These are phyloP conservation scores for Chironomus striatipennis DNA, from an alignment of 1,140 invertebrate genomes.

Conservation along the genomic window DNA sequence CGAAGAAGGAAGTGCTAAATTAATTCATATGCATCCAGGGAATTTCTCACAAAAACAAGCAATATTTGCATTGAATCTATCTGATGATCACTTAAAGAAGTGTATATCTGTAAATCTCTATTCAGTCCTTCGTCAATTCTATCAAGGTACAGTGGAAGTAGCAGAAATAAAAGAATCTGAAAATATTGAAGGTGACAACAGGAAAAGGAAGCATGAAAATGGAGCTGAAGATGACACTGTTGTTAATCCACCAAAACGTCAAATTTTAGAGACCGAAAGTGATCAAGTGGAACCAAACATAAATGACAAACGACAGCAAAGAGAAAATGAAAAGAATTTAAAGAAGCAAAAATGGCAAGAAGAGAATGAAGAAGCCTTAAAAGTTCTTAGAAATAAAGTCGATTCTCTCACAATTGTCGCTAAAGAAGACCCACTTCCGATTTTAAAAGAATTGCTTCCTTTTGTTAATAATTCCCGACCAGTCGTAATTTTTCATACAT, in stretches of 20 bases:
- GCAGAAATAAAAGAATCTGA: conserved; percentile 28
- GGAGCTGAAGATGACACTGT: neutral
- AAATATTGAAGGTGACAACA: conserved; percentile 27
- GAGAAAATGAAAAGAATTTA: conserved; percentile 23
- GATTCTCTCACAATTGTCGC: conserved; percentile 71
- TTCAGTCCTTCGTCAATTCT: conserved; percentile 55
- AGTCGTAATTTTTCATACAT: conserved; percentile 72
- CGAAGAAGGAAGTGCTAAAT: conserved; percentile 46
- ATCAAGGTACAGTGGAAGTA: conserved; percentile 44
- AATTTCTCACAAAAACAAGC: conserved; percentile 68
- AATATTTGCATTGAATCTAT: conserved; percentile 68
- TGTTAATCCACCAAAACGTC: conserved; percentile 20
- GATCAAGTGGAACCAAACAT: conserved; percentile 21
- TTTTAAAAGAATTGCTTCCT: conserved; percentile 61
- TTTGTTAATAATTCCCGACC: conserved; percentile 70
- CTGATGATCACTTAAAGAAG: conserved; percentile 52
- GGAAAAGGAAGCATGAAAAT: conserved; percentile 32
- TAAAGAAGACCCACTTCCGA: conserved; percentile 75
- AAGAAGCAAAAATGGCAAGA: conserved; percentile 48
- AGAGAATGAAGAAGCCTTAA: conserved; percentile 52
- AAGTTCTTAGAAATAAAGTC: conserved; percentile 51
- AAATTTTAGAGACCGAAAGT: conserved; percentile 27
- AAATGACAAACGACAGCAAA: conserved; percentile 26
- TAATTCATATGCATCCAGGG: conserved; percentile 71
- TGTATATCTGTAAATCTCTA: conserved; percentile 64